Conservation (phyloP, 2,797 vertebrate genomes). For the Gymnothorax reevesii region DNA sequence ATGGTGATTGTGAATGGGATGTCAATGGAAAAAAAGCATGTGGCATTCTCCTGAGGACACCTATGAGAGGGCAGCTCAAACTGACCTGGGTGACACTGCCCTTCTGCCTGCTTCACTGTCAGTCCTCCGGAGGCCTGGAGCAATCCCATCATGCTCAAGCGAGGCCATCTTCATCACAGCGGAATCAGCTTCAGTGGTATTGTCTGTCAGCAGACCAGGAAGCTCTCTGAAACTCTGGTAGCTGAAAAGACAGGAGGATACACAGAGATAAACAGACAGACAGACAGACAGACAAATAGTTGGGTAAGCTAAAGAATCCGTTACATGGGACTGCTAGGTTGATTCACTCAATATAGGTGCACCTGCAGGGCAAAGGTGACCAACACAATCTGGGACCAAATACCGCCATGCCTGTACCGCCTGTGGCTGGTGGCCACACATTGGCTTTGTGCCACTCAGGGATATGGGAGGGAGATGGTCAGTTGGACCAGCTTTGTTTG, state of each 20-base stretch:
- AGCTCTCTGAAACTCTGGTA: conserved; percentile 71
- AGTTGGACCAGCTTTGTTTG: no score
- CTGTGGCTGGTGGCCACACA: no score
- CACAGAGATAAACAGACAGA: background rate
- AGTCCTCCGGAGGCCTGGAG: background rate
- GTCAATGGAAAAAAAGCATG: background rate
- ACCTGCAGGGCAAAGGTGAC: no score
- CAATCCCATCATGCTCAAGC: background rate
- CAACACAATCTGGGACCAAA: no score
- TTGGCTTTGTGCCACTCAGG: no score
- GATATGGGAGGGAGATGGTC: no score
- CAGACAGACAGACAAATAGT: no score
- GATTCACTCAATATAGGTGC: no score
- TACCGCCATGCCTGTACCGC: no score
- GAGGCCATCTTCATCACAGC: conserved; percentile 33
- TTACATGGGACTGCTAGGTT: no score
- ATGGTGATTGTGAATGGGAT: no score
- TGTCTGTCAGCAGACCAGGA: conserved; percentile 55
- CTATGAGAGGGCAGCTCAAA: conserved; percentile 26
- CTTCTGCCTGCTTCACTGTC: conserved; percentile 27
- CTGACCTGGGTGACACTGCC: conserved; percentile 58
- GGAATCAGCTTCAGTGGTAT: background rate
- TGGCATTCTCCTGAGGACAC: background rate
- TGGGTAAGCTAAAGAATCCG: no score
- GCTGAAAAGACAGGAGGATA: conserved; percentile 53